A percentile compares a stretch with the other conserved stretches of the same genome.
Conservation (phyloP, 2,888 invertebrate species). For the Meiosimyza decipiens region DNA sequence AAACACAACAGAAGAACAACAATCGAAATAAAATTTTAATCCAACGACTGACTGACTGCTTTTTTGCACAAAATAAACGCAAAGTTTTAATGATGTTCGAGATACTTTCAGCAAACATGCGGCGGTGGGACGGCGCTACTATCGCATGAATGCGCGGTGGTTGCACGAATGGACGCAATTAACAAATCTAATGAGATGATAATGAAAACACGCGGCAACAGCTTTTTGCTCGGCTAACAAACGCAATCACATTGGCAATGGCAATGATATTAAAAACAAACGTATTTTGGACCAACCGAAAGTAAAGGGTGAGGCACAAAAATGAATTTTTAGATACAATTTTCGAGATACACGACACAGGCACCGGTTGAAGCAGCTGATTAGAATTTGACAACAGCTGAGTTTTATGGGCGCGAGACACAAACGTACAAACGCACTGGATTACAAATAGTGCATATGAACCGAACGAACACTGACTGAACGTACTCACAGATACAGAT, state of each 20-base stretch:
- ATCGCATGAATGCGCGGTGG: too few species aligned
- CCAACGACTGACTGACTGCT: background rate
- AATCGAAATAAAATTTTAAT: too few species aligned
- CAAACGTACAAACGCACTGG: slow-evolving; percentile 3
- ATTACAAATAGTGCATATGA: too few species aligned
- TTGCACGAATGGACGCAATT: background rate
- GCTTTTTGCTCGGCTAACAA: too few species aligned
- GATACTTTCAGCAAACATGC: background rate
- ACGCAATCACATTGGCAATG: too few species aligned
- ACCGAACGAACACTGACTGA: background rate
- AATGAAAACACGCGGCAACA: background rate
- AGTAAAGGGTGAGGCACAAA: too few species aligned
- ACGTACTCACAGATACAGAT: background rate
- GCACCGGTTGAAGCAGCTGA: too few species aligned
- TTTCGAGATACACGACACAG: too few species aligned
- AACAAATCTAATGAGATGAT: slow-evolving; percentile 20
- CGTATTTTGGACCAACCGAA: too few species aligned
- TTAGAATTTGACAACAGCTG: background rate
- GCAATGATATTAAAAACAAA: too few species aligned
- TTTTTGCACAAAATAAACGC: background rate
- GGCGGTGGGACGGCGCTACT: background rate
- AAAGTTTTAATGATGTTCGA: slow-evolving; percentile 21
- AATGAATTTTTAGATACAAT: too few species aligned
- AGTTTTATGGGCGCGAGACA: background rate
- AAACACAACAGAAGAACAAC: too few species aligned